phyloP scores from a whole-genome alignment of 2,797 vertebrate species.

The Melanotaenia maccullochi region DNA sequence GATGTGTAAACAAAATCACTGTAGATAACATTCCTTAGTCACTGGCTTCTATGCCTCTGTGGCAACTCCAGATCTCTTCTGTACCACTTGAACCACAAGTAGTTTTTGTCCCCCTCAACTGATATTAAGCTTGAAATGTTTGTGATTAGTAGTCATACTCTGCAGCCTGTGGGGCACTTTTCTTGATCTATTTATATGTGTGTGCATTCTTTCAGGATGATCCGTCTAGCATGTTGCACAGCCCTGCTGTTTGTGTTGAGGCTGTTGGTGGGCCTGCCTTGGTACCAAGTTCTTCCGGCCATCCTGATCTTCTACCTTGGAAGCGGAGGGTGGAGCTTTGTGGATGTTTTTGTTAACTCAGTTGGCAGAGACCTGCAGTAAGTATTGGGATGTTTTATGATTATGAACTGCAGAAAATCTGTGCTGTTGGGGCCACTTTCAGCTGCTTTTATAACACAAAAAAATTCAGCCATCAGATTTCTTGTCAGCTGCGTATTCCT shows the following conservation, averaged over 20 bases:
- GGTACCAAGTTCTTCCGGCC: constrained; percentile 89
- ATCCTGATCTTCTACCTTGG: constrained; percentile 91
- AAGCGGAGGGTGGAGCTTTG: constrained; percentile 91
- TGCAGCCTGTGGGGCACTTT: not conserved
- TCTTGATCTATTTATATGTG: constrained; percentile 28
- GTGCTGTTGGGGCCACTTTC: not conserved
- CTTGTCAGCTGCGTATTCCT: not conserved
- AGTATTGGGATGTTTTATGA: constrained; percentile 59
- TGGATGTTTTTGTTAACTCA: constrained; percentile 89
- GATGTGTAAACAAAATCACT: constrained; percentile 31
- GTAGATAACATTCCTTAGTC: constrained; percentile 35
- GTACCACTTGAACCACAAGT: not conserved
- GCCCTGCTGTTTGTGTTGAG: constrained; percentile 88
- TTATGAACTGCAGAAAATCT: not conserved
- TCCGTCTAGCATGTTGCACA: constrained; percentile 87
- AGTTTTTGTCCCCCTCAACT: constrained; percentile 26
- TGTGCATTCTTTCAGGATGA: constrained; percentile 83
- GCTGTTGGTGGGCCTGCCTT: constrained; percentile 87
- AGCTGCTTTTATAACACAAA: not conserved
- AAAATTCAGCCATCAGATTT: not conserved
- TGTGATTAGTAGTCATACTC: constrained; percentile 8
- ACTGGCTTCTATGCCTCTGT: not conserved
- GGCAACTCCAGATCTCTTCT: constrained; percentile 7
- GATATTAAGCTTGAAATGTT: constrained; percentile 29
- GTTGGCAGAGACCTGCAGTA: constrained; percentile 91